Evolutionary conservation across 1,140 invertebrate species (phyloP).

Genomic region (Hypsibius dujardini): DNA sequence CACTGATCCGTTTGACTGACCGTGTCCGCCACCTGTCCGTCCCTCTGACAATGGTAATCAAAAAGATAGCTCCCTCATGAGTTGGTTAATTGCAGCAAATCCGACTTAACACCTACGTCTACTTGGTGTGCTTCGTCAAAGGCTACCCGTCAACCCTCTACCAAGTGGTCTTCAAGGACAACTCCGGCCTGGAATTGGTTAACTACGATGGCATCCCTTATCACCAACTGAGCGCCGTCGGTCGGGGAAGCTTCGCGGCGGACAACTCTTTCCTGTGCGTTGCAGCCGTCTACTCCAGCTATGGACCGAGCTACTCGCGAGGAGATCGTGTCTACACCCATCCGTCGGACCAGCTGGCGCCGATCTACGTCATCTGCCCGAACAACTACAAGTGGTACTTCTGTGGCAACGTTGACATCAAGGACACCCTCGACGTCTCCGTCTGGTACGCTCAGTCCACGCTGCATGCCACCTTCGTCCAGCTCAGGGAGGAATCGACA

Average conservation of each 20-base stretch:
- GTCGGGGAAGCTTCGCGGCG: not conserved
- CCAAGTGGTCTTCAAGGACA: constrained; percentile 13
- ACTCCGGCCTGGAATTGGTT: not conserved
- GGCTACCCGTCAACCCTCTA: not conserved
- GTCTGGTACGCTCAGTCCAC: not conserved
- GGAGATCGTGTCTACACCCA: not conserved
- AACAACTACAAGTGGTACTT: constrained; percentile 17
- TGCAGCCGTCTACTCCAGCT: constrained; percentile 10
- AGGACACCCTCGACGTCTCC: not conserved
- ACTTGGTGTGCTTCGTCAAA: constrained; percentile 6
- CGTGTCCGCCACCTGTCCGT: no score
- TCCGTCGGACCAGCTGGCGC: not conserved
- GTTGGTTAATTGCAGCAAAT: not conserved
- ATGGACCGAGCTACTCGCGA: not conserved
- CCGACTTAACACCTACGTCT: constrained; percentile 17
- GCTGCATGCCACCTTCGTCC: not conserved
- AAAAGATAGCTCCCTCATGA: no score
- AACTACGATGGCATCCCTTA: not conserved
- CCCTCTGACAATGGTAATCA: no score
- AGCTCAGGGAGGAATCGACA: not conserved
- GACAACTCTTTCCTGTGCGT: not conserved
- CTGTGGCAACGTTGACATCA: not conserved
- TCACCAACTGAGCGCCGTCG: not conserved
- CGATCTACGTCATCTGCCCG: constrained; percentile 11
- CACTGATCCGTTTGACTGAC: no score